Base-by-base conservation (phyloP, 2,797 vertebrate species). In the Echiichthys vipera region DNA sequence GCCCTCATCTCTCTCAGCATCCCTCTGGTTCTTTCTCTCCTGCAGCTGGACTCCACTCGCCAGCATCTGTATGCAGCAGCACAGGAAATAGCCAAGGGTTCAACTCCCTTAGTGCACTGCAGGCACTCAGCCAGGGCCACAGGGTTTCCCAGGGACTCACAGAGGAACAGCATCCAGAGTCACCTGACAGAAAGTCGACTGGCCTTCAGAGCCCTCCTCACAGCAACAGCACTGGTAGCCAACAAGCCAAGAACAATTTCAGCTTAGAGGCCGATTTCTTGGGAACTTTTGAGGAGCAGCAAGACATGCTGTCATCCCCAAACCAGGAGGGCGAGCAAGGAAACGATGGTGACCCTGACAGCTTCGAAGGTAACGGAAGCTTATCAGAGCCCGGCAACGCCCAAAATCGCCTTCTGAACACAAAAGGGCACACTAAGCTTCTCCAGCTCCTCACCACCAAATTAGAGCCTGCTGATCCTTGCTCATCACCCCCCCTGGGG, bases 361-460 rank as follows among this genome's bases (percentile, higher is more conserved):
- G 32, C 10, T 76, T 81, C 0, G 76, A 55, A 7, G 63, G 47
- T 5, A 68, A 40, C 2, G 83, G 68, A 34, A 54, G 64, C 29
- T 39, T 64, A 3, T 88, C 89, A 1, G 89, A 90, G 25, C 67
- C 77, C 1, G 65, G 89, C 2, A 96, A 98, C 13, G 91, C 91
- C 50, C 91, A 96, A 65, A 96, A 84, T 79, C 94, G 94, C 80
- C 93, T 96, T 45, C 94, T 96, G 0, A 96, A 95, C 0, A 91
- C 92, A 84, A 98, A 98, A 94, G 96, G 96, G 45, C 97, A 98
- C 91, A 99, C 97, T 55, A 99, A 99, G 89, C 96, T 99, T 64
- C 95, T 99, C 15, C 96, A 99, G 82, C 95, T 99, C 84, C 95
- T 99, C 88, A 99, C 97, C 90, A 98, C 95, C 89, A 99, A 97